Conservation (phyloP, 2,113 vertebrate genomes). For the Ammodytes dubius region DNA sequence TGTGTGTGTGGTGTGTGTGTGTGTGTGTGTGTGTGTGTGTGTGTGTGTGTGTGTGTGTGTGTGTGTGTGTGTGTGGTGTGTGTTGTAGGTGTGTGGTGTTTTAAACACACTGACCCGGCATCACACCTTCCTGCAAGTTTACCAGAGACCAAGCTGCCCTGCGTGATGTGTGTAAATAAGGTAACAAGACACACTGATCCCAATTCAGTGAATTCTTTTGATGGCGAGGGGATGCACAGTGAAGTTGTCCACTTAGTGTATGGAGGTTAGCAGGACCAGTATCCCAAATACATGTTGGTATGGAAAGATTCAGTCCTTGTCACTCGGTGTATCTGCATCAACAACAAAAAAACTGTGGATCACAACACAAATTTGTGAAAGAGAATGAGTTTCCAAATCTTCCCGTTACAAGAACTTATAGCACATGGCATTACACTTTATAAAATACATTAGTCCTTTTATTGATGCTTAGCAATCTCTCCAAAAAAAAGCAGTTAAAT, state of each 20-base stretch:
- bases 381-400: not conserved
- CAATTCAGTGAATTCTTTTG: conserved; percentile 27
- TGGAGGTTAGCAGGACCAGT: not conserved
- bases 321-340: not conserved
- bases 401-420: not conserved
- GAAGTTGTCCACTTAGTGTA: conserved; percentile 17
- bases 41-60: conserved; percentile 18
- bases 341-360: conserved; percentile 5
- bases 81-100: conserved; percentile 26
- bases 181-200: conserved; percentile 29
- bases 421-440: not conserved
- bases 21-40: conserved; percentile 16
- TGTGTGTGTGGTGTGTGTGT: conserved; percentile 27
- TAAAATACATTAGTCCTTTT: not conserved
- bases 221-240: not conserved
- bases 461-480: not conserved
- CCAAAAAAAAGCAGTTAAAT: conserved; percentile 7
- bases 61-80: conserved; percentile 10
- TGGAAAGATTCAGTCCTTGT: conserved; percentile 19
- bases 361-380: conserved; percentile 20
- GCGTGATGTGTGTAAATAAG: conserved; percentile 17
- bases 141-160: conserved; percentile 6
- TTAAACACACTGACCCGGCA: conserved; percentile 56
- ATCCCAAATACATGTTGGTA: conserved; percentile 13
- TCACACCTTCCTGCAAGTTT: conserved; percentile 70